phyloP scores from a whole-genome alignment of 2,888 invertebrate genomes.

The Drosophila anomelani region DNA sequence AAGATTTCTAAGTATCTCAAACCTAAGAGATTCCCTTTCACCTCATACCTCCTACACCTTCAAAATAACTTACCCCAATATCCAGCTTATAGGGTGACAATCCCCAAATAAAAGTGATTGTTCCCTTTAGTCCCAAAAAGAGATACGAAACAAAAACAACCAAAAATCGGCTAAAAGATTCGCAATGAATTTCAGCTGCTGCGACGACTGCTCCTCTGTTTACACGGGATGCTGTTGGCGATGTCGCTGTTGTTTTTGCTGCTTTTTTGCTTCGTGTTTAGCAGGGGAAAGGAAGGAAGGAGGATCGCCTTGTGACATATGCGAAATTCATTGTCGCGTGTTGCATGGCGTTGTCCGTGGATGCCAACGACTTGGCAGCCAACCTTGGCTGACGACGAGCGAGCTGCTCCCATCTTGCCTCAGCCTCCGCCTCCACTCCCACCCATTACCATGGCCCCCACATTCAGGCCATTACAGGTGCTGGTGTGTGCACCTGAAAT shows the following conservation, averaged over 20 bases:
- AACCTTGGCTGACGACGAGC: slow-evolving; percentile 71
- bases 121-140: slow-evolving; percentile 51
- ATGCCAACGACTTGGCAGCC: slow-evolving; percentile 67
- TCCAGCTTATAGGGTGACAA: slow-evolving; percentile 59
- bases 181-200: slow-evolving; percentile 68
- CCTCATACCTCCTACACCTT: neutral
- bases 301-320: slow-evolving; percentile 73
- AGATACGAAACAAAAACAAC: slow-evolving; percentile 26
- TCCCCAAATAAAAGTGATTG: slow-evolving; percentile 77
- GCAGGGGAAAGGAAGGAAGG: slow-evolving; percentile 23
- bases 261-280: slow-evolving; percentile 7
- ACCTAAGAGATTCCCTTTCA: neutral
- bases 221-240: slow-evolving; percentile 59
- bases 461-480: slow-evolving; percentile 37
- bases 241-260: slow-evolving; percentile 25
- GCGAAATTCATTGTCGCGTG: slow-evolving; percentile 82
- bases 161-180: slow-evolving; percentile 53
- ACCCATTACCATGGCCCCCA: slow-evolving; percentile 15
- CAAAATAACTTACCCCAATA: neutral
- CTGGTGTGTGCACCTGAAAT: slow-evolving; percentile 11
- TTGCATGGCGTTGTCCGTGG: slow-evolving; percentile 65
- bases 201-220: slow-evolving; percentile 54
- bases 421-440: slow-evolving; percentile 43
- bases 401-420: slow-evolving; percentile 30
- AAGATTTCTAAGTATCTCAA: no score